Base-by-base conservation (phyloP, 2,797 vertebrate genomes). In the Tangara arthus region DNA sequence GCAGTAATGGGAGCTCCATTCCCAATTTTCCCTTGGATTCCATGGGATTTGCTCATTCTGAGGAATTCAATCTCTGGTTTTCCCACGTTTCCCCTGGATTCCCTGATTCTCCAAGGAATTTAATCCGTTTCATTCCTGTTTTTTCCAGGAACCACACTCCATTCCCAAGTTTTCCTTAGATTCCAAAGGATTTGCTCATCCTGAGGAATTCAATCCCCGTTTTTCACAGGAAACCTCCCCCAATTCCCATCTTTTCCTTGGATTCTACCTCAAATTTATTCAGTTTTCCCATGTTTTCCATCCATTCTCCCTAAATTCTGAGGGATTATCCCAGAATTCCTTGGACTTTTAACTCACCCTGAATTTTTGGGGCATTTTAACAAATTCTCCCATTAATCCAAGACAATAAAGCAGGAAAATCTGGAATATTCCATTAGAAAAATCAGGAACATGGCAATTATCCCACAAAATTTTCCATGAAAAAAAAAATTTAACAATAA, bases 371-470 rank as follows among this genome's bases (percentile, higher is more conserved):
- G 15, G 14, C 27, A 39, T 63, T 71, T 27, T 7, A 3, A 7
- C 32, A 14, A 60, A 19, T 11, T 26, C 15, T 44, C 39, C 39
- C 27, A 37, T 5, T 2, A 11, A 35, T 15, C 32, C 56, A 44
- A 14, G 27, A 14, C 7, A 18, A 14, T 0, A 7, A 32, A 53
- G 15, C 47, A 22, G n/a, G n/a, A 53, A 46, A 61, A 46, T 5
- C 23, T 15, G 57, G 28, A 15, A 39, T 44, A 26, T 61, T 60
- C 27, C 11, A 26, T 21, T 0, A 6, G 2, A 6, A 60, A 50
- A 69, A 42, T 0, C 1, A 0, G 37, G 55, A 81, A 52, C 18
- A 1, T 18, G 15, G 22, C 5, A 4, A 10, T 10, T 12, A 9
- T 15, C 11, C 39, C 47, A 19, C 7, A 6, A 3, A 1, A 8